Evolutionary conservation across 2,888 invertebrate species (phyloP), one percentile per base, ranked within the genome.

Genomic region (Oasisia sp.): DNA sequence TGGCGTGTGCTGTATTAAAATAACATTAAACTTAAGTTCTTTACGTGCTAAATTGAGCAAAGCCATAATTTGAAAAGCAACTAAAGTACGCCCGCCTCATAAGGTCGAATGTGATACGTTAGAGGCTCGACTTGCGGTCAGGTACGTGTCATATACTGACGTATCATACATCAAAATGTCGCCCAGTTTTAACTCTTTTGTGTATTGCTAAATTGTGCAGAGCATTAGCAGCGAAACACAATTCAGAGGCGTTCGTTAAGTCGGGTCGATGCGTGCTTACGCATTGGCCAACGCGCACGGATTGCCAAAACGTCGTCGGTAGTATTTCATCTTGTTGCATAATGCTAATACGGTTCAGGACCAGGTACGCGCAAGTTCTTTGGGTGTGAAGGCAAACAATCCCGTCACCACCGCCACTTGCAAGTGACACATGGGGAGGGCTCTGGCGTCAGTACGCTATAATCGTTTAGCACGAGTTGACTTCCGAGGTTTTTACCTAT

Each of bases 221-320:
- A 74, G 74, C 74, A 74, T 74, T 74, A 74, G 74, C 74, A 74
- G 74, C 27, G 74, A 50, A 74, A 74, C 74, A 74, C 74, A 74
- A 74, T 74, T 27, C 27, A n/a, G 74, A 74, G 74, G n/a, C 74
- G n/a, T 19, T 19, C 74, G 74, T n/a, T 38, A n/a, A n/a, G 27
- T 27, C 74, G 74, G 74, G 74, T 74, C 74, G 74, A 27, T 19
- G 74, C 74, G 27, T 74, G 74, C 74, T 74, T 74, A 74, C 27
- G 74, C 74, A 74, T 74, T 19, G 74, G 74, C 19, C 27, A 74
- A 27, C 74, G n/a, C 74, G 27, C 74, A 74, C 74, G 2, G 7
- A 27, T 74, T 74, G 74, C 74, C 27, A 27, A 27, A 27, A 0
- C 74, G 27, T 19, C 74, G 74, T 50, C 27, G 74, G 74, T 7